A percentile compares a stretch with the other conserved stretches of the same genome.
Evolutionary conservation across 2,888 invertebrate genomes (phyloP).

Genomic region (Lamellibrachia columna): DNA sequence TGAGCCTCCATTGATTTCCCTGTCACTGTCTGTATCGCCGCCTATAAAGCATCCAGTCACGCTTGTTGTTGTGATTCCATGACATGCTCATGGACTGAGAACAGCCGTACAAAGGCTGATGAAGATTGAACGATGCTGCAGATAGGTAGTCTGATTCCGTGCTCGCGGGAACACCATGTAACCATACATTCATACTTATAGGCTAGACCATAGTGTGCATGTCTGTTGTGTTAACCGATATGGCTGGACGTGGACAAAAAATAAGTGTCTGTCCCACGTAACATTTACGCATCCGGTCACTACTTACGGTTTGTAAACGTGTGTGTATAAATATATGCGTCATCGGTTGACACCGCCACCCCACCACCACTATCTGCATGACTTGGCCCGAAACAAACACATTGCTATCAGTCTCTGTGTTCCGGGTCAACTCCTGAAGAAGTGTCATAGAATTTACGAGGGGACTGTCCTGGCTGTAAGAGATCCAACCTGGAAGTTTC

Average conservation of each 20-base stretch:
- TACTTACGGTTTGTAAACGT: background rate
- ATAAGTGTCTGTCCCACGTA: background rate
- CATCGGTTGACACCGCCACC: background rate
- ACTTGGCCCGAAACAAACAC: background rate
- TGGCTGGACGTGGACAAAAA: background rate
- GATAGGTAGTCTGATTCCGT: slow-evolving; percentile 8
- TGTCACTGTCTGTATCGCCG: background rate
- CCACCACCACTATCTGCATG: background rate
- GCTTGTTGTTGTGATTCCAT: background rate
- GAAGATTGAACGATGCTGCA: slow-evolving; percentile 3
- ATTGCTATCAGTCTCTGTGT: background rate
- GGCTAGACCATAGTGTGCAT: background rate
- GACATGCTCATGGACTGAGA: background rate
- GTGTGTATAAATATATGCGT: background rate
- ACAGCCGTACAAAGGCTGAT: background rate
- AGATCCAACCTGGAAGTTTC: background rate
- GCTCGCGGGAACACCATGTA: background rate
- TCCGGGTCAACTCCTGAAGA: background rate
- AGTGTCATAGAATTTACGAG: background rate
- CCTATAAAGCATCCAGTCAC: background rate
- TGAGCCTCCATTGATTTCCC: background rate
- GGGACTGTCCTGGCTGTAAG: background rate
- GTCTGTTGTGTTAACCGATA: background rate
- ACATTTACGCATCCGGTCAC: background rate
- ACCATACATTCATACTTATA: background rate